These are phyloP conservation scores for Proterorhinus semilunaris DNA, from an alignment of 2,113 vertebrate species.

Conservation along the genomic window DNA sequence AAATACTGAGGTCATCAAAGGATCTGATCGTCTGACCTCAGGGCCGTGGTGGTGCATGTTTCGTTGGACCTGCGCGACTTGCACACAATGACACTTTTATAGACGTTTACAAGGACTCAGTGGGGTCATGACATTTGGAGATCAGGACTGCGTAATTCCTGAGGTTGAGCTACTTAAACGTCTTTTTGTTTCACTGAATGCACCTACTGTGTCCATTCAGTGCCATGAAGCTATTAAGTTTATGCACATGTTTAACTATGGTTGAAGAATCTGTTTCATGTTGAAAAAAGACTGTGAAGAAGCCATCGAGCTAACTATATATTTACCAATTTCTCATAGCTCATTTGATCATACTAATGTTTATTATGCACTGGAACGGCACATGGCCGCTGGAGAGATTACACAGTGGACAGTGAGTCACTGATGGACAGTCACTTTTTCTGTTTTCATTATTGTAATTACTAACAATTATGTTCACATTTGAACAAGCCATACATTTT, in stretches of 20 bases:
- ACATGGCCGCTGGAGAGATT: too few species aligned
- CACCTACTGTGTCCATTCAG: constrained; percentile 7
- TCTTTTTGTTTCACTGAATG: constrained; percentile 14
- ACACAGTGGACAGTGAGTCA: too few species aligned
- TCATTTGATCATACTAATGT: not conserved
- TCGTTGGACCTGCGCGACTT: constrained; percentile 7
- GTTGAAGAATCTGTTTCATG: constrained; percentile 56
- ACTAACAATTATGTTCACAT: too few species aligned
- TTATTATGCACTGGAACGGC: not conserved
- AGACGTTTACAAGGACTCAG: constrained; percentile 16
- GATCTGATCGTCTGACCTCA: not conserved
- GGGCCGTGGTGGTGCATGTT: not conserved
- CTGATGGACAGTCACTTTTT: too few species aligned
- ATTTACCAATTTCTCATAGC: not conserved
- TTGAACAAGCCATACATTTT: too few species aligned
- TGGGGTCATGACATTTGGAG: not conserved
- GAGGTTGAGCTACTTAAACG: constrained; percentile 8
- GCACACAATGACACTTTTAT: constrained; percentile 5
- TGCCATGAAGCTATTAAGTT: constrained; percentile 1
- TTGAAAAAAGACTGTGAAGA: constrained; percentile 56
- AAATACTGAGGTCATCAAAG: too few species aligned
- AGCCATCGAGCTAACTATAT: constrained; percentile 8
- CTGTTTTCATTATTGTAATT: too few species aligned
- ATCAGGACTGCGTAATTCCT: constrained; percentile 7
- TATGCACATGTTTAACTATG: constrained; percentile 12